Conservation (phyloP, 2,113 vertebrate species). For the Thryonomys swinderianus region DNA sequence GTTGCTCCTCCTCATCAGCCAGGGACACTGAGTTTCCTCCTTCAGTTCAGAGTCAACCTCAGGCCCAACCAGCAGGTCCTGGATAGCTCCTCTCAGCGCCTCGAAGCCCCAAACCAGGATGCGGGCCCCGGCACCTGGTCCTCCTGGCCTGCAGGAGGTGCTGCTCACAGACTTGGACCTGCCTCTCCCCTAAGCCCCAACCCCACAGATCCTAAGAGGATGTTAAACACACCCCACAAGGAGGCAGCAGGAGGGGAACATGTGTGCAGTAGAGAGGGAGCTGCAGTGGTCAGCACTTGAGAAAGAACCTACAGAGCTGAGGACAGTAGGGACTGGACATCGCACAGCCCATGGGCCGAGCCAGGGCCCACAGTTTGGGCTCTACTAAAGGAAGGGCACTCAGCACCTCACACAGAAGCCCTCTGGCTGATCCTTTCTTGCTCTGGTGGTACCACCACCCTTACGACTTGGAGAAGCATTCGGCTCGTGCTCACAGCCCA, state of each 20-base stretch:
- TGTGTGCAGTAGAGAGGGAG: neutral
- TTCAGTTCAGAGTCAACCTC: neutral
- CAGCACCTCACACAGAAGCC: neutral
- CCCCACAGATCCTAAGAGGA: neutral
- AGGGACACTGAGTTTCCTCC: neutral
- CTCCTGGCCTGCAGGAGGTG: neutral
- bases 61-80: neutral
- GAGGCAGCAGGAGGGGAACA: neutral
- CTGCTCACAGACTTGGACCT: neutral
- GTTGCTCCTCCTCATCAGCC: neutral
- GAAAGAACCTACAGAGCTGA: neutral
- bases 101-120: neutral
- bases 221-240: neutral
- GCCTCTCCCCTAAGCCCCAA: neutral
- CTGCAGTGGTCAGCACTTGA: neutral
- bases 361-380: neutral
- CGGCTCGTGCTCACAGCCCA: accelerated
- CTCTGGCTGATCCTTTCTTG: neutral
- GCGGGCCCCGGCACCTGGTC: neutral
- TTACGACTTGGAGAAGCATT: accelerated
- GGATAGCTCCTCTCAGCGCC: no score
- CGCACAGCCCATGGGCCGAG: neutral
- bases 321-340: neutral
- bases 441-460: neutral
- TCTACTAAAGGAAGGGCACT: neutral